Percentiles rank a stretch among this genome's conserved stretches.
These are phyloP conservation scores for Anastatus disparis DNA, from an alignment of 1,140 invertebrate genomes.

Conservation along the genomic window DNA sequence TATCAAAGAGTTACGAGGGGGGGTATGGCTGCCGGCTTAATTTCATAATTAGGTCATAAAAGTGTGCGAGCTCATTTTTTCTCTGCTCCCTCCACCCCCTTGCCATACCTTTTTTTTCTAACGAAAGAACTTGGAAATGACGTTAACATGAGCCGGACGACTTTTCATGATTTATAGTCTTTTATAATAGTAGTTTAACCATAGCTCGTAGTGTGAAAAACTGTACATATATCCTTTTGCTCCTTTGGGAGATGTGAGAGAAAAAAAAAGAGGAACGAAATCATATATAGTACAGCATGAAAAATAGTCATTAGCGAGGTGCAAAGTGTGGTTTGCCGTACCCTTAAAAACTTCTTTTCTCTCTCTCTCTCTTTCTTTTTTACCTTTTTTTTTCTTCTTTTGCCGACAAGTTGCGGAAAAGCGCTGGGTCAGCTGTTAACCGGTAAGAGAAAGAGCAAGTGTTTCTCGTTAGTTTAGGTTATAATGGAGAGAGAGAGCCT, in stretches of 20 bases:
- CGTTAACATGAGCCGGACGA: constrained; percentile 1
- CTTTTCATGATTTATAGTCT: constrained; percentile 5
- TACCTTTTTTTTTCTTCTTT: neutral
- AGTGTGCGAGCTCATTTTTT: neutral
- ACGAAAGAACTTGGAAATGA: constrained; percentile 3
- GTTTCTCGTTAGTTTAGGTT: constrained; percentile 29
- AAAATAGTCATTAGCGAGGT: constrained; percentile 32
- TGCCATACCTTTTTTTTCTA: neutral
- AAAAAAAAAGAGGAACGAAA: constrained; percentile 25
- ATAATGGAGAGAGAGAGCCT: neutral
- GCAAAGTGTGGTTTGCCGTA: too few species aligned
- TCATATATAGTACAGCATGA: neutral
- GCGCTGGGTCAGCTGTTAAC: constrained; percentile 21
- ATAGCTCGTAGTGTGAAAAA: constrained; percentile 13
- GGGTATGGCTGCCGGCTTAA: neutral
- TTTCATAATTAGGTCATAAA: constrained; percentile 20
- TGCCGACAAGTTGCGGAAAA: constrained; percentile 16
- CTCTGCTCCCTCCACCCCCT: neutral
- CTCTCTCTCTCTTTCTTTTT: too few species aligned
- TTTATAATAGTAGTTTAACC: neutral
- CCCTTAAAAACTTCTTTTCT: constrained; percentile 19
- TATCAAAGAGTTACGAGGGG: neutral
- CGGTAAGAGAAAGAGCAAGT: constrained; percentile 8
- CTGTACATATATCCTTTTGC: neutral
- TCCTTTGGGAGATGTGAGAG: neutral